Evolutionary conservation across 2,888 invertebrate species (phyloP), one percentile per base, ranked within the genome.

Genomic region (Nemurella pictetii): DNA sequence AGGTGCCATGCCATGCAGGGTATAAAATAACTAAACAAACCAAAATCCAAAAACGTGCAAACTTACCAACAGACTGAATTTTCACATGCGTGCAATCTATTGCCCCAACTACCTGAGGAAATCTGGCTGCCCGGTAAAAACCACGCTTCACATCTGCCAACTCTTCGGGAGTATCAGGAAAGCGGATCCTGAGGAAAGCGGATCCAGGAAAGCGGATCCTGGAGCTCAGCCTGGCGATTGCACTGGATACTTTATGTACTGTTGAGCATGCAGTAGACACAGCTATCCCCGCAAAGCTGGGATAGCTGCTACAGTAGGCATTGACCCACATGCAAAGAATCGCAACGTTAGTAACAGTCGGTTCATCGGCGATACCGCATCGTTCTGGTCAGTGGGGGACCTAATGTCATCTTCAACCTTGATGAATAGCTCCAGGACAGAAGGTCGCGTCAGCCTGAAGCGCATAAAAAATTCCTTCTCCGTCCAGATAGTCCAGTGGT

Each of bases 381-480:
- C 29, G 30, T 80, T 80, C 25, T 7, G n/a, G 55, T 36, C 55
- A 9, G 55, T 36, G 15, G 7, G 9, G 15, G 80, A 4, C 5
- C 5, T n/a, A 4, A 80, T 4, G 2, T 29, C 25, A 25, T 29
- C 9, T 9, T 9, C 30, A 28, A 15, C 27, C 9, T 3, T n/a
- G 2, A 5, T 30, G 20, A 25, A 25, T 30, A 80, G 2, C 25
- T 80, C 25, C 27, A 9, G 30, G 1, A 80, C 81, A 9, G 29
- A 29, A 30, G 4, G 32, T 28, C 30, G 27, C 4, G n/a, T 80
- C 0, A 80, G 81, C 29, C 29, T 2, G 30, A 80, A 80, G 5
- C 81, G 32, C 12, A 5, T 36, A n/a, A 36, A 80, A 80, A 80
- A 80, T 25, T 80, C 81, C 20, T 80, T 3, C 7, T 80, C 7